These are phyloP conservation scores for Subacronicta megacephala DNA, from an alignment of 2,888 invertebrate species.

Conservation along the genomic window DNA sequence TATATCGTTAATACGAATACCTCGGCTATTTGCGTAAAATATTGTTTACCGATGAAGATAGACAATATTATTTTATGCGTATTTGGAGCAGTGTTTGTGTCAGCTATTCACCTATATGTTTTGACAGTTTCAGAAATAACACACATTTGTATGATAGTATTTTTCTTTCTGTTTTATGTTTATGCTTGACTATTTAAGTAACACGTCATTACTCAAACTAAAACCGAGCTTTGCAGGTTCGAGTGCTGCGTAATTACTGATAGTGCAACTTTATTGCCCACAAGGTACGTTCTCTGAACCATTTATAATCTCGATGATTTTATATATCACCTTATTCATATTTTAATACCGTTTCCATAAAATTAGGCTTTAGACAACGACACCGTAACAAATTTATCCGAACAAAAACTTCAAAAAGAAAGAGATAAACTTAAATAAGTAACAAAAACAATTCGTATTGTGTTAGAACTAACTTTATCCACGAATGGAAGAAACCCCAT, in stretches of 20 bases:
- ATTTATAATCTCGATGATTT: too few relatives aligned
- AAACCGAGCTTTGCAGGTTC: too few relatives aligned
- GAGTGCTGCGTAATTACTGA: too few relatives aligned
- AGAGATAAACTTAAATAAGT: slow-evolving; percentile 65
- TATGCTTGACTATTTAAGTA: too few relatives aligned
- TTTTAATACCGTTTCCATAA: too few relatives aligned
- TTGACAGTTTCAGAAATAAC: slow-evolving; percentile 38
- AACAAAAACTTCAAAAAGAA: slow-evolving; percentile 51
- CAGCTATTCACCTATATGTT: slow-evolving; percentile 25
- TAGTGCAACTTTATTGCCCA: too few relatives aligned
- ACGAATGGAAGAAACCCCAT: slow-evolving; percentile 59
- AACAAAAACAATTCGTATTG: slow-evolving; percentile 61
- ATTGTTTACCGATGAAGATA: slow-evolving; percentile 49
- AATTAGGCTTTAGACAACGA: too few relatives aligned
- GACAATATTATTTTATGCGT: slow-evolving; percentile 35
- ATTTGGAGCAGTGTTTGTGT: slow-evolving; percentile 26
- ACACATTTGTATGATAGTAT: too few relatives aligned
- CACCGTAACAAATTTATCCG: slow-evolving; percentile 8
- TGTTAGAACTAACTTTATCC: slow-evolving; percentile 63
- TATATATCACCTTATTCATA: too few relatives aligned
- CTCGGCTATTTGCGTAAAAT: slow-evolving; percentile 44
- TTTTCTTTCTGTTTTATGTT: too few relatives aligned
- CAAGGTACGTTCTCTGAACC: too few relatives aligned
- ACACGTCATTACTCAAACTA: too few relatives aligned
- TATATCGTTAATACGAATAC: slow-evolving; percentile 53